Base-by-base conservation (phyloP, 1,140 invertebrate species). In the Monochamus saltuarius region DNA sequence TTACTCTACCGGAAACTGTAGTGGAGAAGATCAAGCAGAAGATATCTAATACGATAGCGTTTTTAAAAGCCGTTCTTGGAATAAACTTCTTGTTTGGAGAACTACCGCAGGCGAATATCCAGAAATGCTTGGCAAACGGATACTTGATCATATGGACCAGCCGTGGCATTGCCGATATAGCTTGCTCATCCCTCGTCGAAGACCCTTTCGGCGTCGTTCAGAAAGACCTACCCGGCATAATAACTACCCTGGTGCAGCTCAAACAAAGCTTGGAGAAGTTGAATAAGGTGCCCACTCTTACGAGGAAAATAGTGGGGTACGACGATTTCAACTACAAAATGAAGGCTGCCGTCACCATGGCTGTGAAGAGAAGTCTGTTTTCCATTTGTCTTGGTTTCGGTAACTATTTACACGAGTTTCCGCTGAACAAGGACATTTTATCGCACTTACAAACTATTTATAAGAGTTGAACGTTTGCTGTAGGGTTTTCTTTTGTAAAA, bases 131-230 rank as follows among this genome's bases (percentile, higher is more conserved):
- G 34, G 75, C 81, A 9, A 83, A 88, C 68, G 83, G 83, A n/a
- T 83, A 89, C 68, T 79, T 84, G 0, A 81, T 91, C 10, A 83
- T 87, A 51, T 90, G 87, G 85, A 80, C 85, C 1, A 81, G 80
- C 11, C 86, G 90, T 76, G 85, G 86, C 1, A 78, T 92, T 42
- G 83, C 89, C 0, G 80, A 83, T 29, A 74, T 92, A 13, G 81
- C 83, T 34, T 83, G 84, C 1, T 77, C 82, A 36, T 91, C 90
- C 0, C 72, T 91, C 3, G 82, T 65, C 7, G 90, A 92, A 78
- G 91, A 92, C 76, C 82, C 80, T 55, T 92, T 85, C 78, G 91
- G 91, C 40, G 84, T 92, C 45, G 88, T 89, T 4, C 90, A 91
- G 69, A 88, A 87, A 73, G 88, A 91, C 75, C 74, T 92, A 22